A percentile compares a stretch with the other conserved stretches of the same genome.
These are phyloP conservation scores for Gymnobelideus leadbeateri DNA, from an alignment of 2,113 vertebrate species.

Conservation along the genomic window DNA sequence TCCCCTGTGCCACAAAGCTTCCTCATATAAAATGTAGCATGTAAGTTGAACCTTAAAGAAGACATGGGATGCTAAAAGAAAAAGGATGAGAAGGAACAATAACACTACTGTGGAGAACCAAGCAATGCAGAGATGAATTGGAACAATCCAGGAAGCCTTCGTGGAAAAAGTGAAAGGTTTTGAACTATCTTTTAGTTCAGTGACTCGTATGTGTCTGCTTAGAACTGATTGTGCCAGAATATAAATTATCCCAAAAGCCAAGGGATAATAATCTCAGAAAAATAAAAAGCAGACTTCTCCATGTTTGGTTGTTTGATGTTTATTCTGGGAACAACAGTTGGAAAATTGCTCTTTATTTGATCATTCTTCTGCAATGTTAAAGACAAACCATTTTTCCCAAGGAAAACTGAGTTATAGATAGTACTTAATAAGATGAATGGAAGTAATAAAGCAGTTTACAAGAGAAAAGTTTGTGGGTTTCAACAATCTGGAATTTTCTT, in stretches of 20 bases:
- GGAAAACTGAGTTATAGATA: constrained; percentile 2
- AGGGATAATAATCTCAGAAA: background rate
- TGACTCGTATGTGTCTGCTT: background rate
- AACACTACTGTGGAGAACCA: background rate
- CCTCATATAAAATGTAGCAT: background rate
- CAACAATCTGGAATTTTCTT: background rate
- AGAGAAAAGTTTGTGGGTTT: background rate
- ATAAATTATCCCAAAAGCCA: background rate
- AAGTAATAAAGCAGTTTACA: background rate
- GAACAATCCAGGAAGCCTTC: background rate
- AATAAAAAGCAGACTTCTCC: constrained; percentile 5
- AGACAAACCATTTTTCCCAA: background rate
- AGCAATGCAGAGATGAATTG: background rate
- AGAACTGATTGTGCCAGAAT: background rate
- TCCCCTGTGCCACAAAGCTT: background rate
- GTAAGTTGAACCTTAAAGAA: background rate
- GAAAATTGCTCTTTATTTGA: background rate
- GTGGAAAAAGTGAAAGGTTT: background rate
- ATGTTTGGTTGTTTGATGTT: background rate
- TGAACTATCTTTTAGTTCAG: background rate
- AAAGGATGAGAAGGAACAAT: background rate
- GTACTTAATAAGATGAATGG: background rate
- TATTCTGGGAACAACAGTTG: background rate
- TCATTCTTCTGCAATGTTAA: background rate
- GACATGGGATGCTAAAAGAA: background rate